Percentiles rank a stretch among this genome's conserved stretches.
Conservation (phyloP, 2,113 vertebrate genomes). For the Glaucomys volans region DNA sequence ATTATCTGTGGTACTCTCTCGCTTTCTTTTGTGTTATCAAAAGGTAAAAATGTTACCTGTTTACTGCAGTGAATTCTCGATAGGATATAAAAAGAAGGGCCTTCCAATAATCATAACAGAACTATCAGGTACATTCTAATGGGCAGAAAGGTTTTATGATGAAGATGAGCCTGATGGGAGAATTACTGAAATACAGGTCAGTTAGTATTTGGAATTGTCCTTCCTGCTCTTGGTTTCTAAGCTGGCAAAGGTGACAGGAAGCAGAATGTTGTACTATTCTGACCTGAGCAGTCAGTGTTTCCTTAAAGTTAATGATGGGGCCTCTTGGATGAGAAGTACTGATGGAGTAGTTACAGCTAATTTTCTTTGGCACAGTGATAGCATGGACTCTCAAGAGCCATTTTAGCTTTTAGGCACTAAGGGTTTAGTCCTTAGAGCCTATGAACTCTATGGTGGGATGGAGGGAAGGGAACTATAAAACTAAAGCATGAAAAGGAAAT, state of each 20-base stretch:
- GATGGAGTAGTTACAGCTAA: not conserved
- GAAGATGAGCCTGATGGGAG: conserved; percentile 55
- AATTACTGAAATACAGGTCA: not conserved
- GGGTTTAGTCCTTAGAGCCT: no score
- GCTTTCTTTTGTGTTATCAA: conserved; percentile 59
- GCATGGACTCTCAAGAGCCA: no score
- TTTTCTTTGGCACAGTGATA: not conserved
- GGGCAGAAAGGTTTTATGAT: not conserved
- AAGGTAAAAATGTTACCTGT: not conserved
- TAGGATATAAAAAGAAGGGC: not conserved
- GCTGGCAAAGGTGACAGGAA: not conserved
- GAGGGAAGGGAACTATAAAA: not conserved
- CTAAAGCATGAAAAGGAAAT: not conserved
- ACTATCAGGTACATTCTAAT: not conserved
- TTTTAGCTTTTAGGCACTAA: not conserved
- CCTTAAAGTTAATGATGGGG: not conserved
- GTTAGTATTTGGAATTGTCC: conserved; percentile 44
- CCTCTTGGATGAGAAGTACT: not conserved
- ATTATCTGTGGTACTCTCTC: conserved; percentile 21
- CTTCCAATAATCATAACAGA: conserved; percentile 26
- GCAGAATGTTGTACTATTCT: not conserved
- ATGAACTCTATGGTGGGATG: not conserved
- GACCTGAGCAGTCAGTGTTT: not conserved
- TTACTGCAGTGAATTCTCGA: conserved; percentile 48
- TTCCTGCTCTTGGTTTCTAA: conserved; percentile 35